phyloP scores from a whole-genome alignment of 1,140 invertebrate species.

The Anastatus disparis region DNA sequence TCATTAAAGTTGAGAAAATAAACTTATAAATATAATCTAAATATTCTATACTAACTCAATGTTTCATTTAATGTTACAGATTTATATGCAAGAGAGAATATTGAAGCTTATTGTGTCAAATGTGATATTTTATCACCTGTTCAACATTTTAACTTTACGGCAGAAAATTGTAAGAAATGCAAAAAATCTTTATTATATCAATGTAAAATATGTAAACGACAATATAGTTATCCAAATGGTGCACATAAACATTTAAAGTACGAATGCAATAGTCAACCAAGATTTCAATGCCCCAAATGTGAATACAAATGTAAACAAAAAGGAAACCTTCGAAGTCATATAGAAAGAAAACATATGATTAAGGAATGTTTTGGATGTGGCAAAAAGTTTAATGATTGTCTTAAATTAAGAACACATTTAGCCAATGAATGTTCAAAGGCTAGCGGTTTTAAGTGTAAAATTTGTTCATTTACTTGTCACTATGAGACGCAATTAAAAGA shows the following conservation, averaged over 20 bases:
- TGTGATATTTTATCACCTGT: too few relatives aligned
- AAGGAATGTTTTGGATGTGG: neutral
- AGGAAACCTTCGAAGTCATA: neutral
- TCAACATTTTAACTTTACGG: too few relatives aligned
- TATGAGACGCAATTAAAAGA: neutral
- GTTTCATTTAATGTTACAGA: too few relatives aligned
- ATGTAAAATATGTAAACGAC: neutral
- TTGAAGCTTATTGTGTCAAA: too few relatives aligned
- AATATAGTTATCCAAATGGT: neutral
- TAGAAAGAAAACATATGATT: neutral
- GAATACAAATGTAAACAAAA: neutral
- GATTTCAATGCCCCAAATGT: conserved; percentile 1
- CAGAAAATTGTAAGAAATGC: neutral
- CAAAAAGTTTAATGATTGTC: neutral
- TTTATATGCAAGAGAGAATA: too few relatives aligned
- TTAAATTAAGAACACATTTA: neutral
- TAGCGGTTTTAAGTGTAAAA: neutral
- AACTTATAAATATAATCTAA: too few relatives aligned
- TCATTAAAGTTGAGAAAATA: too few relatives aligned
- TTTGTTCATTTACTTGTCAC: neutral
- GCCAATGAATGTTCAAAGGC: neutral
- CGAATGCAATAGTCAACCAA: neutral
- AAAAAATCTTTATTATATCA: neutral
- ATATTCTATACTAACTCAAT: too few relatives aligned
- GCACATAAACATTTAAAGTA: neutral